phyloP scores from a whole-genome alignment of 2,113 vertebrate species.

The Stictonetta naevosa region DNA sequence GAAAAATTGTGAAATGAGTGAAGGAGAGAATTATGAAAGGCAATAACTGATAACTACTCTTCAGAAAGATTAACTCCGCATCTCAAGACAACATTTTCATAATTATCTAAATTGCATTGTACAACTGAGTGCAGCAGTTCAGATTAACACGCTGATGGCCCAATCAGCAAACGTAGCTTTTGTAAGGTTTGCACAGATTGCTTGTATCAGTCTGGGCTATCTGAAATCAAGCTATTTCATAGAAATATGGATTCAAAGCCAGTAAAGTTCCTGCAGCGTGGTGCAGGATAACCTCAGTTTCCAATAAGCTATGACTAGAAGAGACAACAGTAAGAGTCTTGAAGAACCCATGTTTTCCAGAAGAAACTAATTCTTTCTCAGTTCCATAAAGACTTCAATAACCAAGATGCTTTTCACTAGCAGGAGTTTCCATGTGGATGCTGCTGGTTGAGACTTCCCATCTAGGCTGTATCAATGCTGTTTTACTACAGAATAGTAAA shows the following conservation, averaged over 20 bases:
- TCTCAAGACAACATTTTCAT: neutral
- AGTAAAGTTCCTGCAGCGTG: neutral
- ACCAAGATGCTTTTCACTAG: neutral
- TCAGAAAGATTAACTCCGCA: neutral
- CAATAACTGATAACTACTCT: neutral
- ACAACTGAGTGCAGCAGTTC: neutral
- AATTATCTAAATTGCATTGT: neutral
- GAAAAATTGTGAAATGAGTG: neutral
- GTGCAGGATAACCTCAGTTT: neutral
- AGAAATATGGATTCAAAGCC: neutral
- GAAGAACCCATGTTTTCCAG: neutral
- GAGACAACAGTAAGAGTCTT: neutral
- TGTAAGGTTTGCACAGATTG: neutral
- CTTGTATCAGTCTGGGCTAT: no score
- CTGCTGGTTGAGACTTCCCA: neutral
- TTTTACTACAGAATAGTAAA: neutral
- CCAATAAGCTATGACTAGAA: neutral
- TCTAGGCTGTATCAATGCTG: neutral
- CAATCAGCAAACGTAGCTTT: accelerated
- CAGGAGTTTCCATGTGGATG: neutral
- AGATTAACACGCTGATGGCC: neutral
- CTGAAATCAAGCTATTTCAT: neutral
- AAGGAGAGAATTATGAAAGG: neutral
- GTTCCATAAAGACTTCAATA: neutral
- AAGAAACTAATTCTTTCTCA: neutral